Conservation (phyloP, 2,797 vertebrate genomes). For the Pangasius krempfi region DNA sequence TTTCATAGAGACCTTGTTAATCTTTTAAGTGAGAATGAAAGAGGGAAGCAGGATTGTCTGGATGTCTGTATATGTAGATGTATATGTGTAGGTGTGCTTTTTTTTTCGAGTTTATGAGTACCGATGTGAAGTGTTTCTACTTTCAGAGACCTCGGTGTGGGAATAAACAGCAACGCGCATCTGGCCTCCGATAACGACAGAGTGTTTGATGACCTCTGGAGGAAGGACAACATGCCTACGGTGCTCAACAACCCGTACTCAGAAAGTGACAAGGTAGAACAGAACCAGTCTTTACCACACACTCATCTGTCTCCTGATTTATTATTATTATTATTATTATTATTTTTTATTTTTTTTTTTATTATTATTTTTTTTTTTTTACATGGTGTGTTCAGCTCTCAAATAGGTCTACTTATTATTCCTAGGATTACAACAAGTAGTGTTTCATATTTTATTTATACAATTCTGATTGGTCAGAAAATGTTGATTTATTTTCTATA, state of each 20-base stretch:
- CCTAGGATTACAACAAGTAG: neutral
- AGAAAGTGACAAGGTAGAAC: constrained; percentile 82
- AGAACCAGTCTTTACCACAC: neutral
- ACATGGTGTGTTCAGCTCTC: neutral
- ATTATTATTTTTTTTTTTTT: neutral
- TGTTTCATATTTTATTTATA: neutral
- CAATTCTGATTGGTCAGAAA: neutral
- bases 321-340: no score
- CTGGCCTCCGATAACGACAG: constrained; percentile 77
- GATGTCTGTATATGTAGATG: neutral
- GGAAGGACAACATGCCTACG: constrained; percentile 69
- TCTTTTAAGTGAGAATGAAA: neutral
- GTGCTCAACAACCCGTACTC: constrained; percentile 80
- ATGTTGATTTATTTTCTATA: neutral
- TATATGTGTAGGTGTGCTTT: neutral
- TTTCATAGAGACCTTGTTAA: neutral
- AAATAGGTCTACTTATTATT: neutral
- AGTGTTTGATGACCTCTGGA: constrained; percentile 75
- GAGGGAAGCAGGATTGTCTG: neutral
- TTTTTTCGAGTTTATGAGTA: constrained; percentile 6
- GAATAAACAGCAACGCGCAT: constrained; percentile 71
- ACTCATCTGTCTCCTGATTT: neutral
- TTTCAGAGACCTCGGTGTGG: constrained; percentile 81
- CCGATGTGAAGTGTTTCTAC: constrained; percentile 38
- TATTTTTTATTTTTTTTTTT: no score